Evolutionary conservation across 2,888 invertebrate species (phyloP).

Genomic region (Nomada hirtipes): DNA sequence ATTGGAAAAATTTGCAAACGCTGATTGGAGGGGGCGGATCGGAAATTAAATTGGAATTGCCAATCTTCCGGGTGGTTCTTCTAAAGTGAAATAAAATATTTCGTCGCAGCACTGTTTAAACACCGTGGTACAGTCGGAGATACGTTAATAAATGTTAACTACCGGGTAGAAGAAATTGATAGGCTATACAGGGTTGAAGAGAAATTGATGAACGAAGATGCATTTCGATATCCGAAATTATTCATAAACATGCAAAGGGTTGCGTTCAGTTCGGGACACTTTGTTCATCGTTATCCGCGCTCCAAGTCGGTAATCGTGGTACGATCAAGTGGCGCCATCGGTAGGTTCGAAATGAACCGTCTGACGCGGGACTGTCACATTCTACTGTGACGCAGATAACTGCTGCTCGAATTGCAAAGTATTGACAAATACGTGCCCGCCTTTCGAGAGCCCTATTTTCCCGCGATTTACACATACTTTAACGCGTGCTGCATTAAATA

Average conservation of each 20-base stretch:
- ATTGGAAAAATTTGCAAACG: slow-evolving; percentile 13
- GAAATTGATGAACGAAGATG: not conserved
- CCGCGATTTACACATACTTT: too few species aligned
- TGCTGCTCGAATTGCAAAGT: not conserved
- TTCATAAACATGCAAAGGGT: too few species aligned
- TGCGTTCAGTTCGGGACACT: not conserved
- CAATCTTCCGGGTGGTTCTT: not conserved
- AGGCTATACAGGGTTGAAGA: too few species aligned
- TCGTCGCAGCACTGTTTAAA: not conserved
- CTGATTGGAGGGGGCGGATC: not conserved
- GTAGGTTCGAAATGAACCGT: slow-evolving; percentile 10
- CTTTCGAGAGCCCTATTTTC: too few species aligned
- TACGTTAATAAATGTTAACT: too few species aligned
- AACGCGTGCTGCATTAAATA: too few species aligned
- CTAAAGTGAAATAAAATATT: not conserved
- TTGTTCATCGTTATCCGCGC: not conserved
- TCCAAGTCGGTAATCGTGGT: slow-evolving; percentile 18
- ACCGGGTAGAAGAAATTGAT: too few species aligned
- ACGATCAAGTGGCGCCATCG: slow-evolving; percentile 48
- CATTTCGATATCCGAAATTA: not conserved
- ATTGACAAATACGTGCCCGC: not conserved
- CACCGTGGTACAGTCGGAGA: not conserved
- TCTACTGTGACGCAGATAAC: slow-evolving; percentile 18
- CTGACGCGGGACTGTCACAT: slow-evolving; percentile 1
- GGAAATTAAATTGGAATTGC: not conserved